Conservation (phyloP, 2,888 invertebrate genomes). For the Eristalis intricaria region DNA sequence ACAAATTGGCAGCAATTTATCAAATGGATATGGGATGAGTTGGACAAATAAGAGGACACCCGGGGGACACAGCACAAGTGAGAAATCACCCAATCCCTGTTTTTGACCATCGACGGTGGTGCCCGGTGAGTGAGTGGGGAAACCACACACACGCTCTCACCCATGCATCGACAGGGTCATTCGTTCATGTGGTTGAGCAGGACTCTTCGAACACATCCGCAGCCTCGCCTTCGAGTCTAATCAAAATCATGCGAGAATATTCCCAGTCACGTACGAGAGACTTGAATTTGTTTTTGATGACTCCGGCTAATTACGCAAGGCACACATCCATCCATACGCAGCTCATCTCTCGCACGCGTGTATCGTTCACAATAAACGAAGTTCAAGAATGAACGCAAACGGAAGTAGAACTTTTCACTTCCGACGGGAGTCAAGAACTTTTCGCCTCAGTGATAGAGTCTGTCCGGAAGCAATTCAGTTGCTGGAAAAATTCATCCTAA, state of each 20-base stretch:
- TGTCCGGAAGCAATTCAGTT: not conserved
- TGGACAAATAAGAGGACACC: not conserved
- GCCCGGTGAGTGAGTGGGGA: not conserved
- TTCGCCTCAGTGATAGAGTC: not conserved
- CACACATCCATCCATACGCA: not conserved
- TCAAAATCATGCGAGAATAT: not conserved
- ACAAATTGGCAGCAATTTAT: not conserved
- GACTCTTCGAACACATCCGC: no score
- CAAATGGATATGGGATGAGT: not conserved
- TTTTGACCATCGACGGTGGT: not conserved
- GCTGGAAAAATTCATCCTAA: not conserved
- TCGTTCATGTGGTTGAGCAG: no score
- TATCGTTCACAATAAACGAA: not conserved
- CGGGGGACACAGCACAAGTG: not conserved
- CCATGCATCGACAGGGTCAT: no score
- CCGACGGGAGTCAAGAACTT: not conserved
- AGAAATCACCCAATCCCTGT: not conserved
- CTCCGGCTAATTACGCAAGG: not conserved
- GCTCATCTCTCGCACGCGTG: not conserved
- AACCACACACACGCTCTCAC: not conserved
- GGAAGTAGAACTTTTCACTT: not conserved
- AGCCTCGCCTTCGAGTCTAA: not conserved
- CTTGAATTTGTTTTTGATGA: not conserved
- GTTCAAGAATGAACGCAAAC: not conserved
- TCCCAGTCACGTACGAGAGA: not conserved